Percentiles rank a stretch among this genome's conserved stretches.
Conservation (phyloP, 2,113 vertebrate genomes). For the Hemibagrus wyckioides region DNA sequence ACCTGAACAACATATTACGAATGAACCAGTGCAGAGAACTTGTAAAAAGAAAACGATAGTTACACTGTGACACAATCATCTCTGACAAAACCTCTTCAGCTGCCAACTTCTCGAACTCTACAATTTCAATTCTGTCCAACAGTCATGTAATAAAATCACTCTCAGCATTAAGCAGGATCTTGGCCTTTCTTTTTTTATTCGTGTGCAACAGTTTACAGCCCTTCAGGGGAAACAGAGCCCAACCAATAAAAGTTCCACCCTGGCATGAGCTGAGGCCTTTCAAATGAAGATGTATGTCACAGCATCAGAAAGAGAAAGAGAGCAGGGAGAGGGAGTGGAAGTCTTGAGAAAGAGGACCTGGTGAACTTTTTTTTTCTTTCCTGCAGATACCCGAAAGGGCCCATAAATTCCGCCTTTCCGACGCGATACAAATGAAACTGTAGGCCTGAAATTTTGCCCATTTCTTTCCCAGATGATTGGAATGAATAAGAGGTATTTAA, state of each 20-base stretch:
- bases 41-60: conserved; percentile 46
- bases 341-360: conserved; percentile 53
- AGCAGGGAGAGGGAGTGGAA: conserved; percentile 47
- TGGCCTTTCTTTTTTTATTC: conserved; percentile 68
- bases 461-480: conserved; percentile 73
- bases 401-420: conserved; percentile 72
- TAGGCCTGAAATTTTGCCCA: conserved; percentile 67
- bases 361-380: conserved; percentile 62
- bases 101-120: conserved; percentile 64
- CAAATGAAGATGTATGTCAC: conserved; percentile 80
- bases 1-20: conserved; percentile 30
- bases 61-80: conserved; percentile 47
- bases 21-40: conserved; percentile 28
- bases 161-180: conserved; percentile 72
- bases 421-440: conserved; percentile 72
- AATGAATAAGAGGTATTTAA: conserved; percentile 76
- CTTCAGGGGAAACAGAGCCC: conserved; percentile 70
- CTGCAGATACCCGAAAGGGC: conserved; percentile 68
- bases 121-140: conserved; percentile 66
- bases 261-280: conserved; percentile 71
- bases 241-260: conserved; percentile 75
- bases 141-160: conserved; percentile 74
- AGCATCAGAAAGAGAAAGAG: conserved; percentile 50
- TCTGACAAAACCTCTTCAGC: conserved; percentile 58
- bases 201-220: conserved; percentile 72